phyloP scores from a whole-genome alignment of 2,797 vertebrate species.

The Gadopsis bispinosus region DNA sequence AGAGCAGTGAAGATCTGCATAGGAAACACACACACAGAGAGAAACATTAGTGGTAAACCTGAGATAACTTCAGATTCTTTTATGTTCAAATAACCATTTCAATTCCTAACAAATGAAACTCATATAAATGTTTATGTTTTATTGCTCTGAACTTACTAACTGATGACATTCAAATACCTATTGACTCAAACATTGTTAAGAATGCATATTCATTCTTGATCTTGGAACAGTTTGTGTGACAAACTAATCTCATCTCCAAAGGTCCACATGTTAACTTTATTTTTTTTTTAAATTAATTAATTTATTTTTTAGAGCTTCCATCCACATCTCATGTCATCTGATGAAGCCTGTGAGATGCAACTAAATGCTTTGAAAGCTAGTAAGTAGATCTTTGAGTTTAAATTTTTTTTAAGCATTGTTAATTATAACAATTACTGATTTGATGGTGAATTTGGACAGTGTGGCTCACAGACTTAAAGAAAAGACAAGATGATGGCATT shows the following conservation, averaged over 20 bases:
- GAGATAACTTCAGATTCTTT: slow-evolving; percentile 2
- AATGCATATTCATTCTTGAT: neutral
- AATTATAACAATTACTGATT: neutral
- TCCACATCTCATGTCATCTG: neutral
- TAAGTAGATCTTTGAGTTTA: neutral
- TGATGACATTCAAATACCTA: neutral
- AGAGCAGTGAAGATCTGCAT: slow-evolving; percentile 96
- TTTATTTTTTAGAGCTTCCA: neutral
- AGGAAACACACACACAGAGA: slow-evolving; percentile 1
- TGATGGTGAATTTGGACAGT: neutral
- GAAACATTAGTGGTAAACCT: slow-evolving; percentile 3
- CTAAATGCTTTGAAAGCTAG: neutral
- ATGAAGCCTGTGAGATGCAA: neutral
- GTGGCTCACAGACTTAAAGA: neutral
- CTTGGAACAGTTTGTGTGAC: neutral
- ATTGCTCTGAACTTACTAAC: neutral
- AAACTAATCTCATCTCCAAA: neutral
- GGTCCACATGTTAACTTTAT: no score
- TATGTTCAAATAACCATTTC: neutral
- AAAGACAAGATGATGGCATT: neutral
- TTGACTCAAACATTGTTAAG: neutral
- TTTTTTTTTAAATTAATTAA: neutral
- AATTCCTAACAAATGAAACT: neutral
- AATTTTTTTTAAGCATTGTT: neutral
- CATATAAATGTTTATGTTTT: neutral